phyloP scores from a whole-genome alignment of 2,888 invertebrate species.

The Oxystoma pomonae region DNA sequence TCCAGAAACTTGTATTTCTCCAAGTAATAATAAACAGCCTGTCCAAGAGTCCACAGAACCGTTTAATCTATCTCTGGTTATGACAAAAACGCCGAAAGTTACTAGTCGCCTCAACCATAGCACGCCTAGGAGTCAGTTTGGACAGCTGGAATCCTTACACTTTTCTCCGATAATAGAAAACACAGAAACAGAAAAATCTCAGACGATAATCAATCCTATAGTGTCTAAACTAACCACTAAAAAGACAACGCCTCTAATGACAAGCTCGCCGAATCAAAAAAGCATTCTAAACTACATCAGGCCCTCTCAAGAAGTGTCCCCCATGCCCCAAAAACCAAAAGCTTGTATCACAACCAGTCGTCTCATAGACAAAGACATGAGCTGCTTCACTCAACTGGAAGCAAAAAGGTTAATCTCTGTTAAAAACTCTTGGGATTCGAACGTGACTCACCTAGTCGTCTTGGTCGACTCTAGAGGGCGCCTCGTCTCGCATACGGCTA shows the following conservation, averaged over 20 bases:
- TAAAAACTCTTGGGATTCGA: conserved; percentile 32
- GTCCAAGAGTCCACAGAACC: conserved; percentile 7
- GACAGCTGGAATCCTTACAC: conserved; percentile 6
- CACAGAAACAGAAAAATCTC: neutral
- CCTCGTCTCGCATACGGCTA: conserved; percentile 46
- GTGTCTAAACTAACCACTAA: conserved; percentile 1
- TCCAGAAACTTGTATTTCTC: conserved; percentile 9
- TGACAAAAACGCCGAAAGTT: neutral
- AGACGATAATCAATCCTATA: neutral
- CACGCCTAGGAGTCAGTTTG: conserved; percentile 20
- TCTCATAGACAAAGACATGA: conserved; percentile 37
- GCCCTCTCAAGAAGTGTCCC: conserved; percentile 11
- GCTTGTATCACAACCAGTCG: conserved; percentile 41
- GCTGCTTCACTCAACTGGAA: conserved; percentile 35
- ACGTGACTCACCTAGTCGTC: conserved; percentile 44
- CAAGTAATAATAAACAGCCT: neutral
- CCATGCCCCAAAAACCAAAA: conserved; percentile 25
- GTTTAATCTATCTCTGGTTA: neutral
- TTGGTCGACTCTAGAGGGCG: conserved; percentile 35
- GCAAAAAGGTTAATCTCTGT: conserved; percentile 38
- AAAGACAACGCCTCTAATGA: conserved; percentile 23
- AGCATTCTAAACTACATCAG: conserved; percentile 40
- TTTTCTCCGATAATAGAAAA: conserved; percentile 23
- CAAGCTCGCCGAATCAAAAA: conserved; percentile 40
- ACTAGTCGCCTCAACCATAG: conserved; percentile 9